phyloP scores from a whole-genome alignment of 2,888 invertebrate species.

The Oxycera nigricornis region DNA sequence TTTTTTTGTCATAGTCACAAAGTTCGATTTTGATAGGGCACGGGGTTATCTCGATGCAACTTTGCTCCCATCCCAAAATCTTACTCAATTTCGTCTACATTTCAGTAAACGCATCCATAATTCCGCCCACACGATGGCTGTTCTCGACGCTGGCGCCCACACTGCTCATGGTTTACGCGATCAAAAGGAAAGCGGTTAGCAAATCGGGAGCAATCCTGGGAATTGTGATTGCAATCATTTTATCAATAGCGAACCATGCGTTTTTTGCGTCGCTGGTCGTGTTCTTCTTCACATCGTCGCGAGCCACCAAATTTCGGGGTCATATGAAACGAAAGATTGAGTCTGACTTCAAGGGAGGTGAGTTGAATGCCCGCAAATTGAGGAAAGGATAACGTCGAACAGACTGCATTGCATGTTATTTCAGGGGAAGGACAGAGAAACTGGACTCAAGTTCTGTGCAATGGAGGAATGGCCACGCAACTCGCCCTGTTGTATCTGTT shows the following conservation, averaged over 20 bases:
- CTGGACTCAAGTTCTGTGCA: conserved; percentile 90
- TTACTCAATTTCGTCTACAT: not conserved
- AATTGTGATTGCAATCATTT: conserved; percentile 74
- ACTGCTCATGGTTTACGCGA: conserved; percentile 70
- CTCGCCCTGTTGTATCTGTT: conserved; percentile 78
- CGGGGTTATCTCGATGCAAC: not conserved
- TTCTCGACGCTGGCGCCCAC: conserved; percentile 65
- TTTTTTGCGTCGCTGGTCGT: conserved; percentile 75
- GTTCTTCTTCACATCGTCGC: conserved; percentile 82
- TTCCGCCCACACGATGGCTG: conserved; percentile 59
- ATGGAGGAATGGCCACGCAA: conserved; percentile 84
- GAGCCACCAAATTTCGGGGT: conserved; percentile 78
- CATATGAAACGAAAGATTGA: conserved; percentile 74
- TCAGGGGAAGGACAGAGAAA: conserved; percentile 81
- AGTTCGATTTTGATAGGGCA: too few relatives aligned
- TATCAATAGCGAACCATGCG: conserved; percentile 79
- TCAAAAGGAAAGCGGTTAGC: conserved; percentile 73
- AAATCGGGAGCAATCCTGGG: conserved; percentile 76
- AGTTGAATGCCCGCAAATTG: not conserved
- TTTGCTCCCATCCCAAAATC: not conserved
- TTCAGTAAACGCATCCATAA: conserved; percentile 50
- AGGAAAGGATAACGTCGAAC: not conserved
- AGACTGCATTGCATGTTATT: conserved; percentile 41
- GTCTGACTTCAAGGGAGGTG: conserved; percentile 81
- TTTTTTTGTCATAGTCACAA: too few relatives aligned